phyloP scores from a whole-genome alignment of 2,888 invertebrate genomes.

The Nomada lathburiana region DNA sequence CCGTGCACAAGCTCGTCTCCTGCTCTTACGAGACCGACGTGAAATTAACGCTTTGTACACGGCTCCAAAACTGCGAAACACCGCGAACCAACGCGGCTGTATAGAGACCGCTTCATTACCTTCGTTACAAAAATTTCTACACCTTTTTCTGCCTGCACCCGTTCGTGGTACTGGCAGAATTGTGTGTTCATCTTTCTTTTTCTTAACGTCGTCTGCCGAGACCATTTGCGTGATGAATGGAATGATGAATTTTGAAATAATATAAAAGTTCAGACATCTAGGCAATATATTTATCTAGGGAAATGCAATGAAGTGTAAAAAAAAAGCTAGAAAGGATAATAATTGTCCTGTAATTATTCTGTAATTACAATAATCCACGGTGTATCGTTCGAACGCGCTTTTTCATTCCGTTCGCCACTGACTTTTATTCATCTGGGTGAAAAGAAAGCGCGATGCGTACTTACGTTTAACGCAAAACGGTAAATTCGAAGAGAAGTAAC shows the following conservation, averaged over 20 bases:
- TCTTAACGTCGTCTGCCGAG: background rate
- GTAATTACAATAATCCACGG: background rate
- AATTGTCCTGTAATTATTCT: background rate
- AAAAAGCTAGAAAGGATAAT: background rate
- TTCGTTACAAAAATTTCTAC: conserved; percentile 24
- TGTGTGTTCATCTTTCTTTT: background rate
- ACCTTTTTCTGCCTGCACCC: background rate
- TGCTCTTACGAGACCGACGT: conserved; percentile 18
- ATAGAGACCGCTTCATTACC: conserved; percentile 26
- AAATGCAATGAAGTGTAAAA: too few relatives aligned
- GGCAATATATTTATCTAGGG: too few relatives aligned
- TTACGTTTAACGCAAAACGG: background rate
- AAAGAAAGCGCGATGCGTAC: background rate
- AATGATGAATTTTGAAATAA: too few relatives aligned
- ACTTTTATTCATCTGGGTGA: background rate
- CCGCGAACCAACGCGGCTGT: conserved; percentile 11
- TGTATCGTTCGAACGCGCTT: conserved; percentile 1
- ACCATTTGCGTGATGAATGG: background rate
- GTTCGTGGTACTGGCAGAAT: background rate
- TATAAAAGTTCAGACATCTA: too few relatives aligned
- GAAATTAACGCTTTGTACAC: conserved; percentile 43
- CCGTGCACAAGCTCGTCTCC: conserved; percentile 31
- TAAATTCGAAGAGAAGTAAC: background rate
- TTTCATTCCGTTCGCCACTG: background rate
- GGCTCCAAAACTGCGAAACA: conserved; percentile 21